Evolutionary conservation across 2,113 vertebrate species (phyloP).

Genomic region (Limnothrissa miodon): DNA sequence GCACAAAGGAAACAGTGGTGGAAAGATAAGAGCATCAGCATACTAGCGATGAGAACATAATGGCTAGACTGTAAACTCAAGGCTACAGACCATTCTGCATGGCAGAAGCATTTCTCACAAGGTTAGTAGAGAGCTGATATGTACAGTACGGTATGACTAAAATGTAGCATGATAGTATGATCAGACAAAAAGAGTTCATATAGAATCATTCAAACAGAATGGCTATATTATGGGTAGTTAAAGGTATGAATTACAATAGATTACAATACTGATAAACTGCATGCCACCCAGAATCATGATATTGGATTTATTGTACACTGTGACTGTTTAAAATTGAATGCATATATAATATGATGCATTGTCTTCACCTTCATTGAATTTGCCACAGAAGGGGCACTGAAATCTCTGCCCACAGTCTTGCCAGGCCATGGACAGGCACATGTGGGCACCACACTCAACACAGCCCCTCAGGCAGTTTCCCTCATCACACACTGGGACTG

Average conservation of each 20-base stretch:
- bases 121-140: too few species aligned
- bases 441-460: constrained; percentile 65
- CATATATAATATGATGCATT: background rate
- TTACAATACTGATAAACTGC: too few species aligned
- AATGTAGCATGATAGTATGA: too few species aligned
- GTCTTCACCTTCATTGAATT: constrained; percentile 65
- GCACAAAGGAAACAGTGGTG: background rate
- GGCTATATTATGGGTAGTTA: too few species aligned
- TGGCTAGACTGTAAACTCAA: background rate
- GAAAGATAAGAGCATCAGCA: background rate
- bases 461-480: constrained; percentile 62
- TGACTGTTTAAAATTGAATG: background rate
- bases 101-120: too few species aligned
- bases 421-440: constrained; percentile 74
- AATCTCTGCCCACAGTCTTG: constrained; percentile 77
- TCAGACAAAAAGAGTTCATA: too few species aligned
- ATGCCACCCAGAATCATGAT: too few species aligned
- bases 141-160: too few species aligned
- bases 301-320: background rate
- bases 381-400: constrained; percentile 74
- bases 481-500: constrained; percentile 55
- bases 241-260: background rate
- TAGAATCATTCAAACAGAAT: too few species aligned
- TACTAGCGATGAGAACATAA: background rate
- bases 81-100: background rate